Evolutionary conservation across 2,797 vertebrate genomes (phyloP).

Genomic region (Cygnus olor): DNA sequence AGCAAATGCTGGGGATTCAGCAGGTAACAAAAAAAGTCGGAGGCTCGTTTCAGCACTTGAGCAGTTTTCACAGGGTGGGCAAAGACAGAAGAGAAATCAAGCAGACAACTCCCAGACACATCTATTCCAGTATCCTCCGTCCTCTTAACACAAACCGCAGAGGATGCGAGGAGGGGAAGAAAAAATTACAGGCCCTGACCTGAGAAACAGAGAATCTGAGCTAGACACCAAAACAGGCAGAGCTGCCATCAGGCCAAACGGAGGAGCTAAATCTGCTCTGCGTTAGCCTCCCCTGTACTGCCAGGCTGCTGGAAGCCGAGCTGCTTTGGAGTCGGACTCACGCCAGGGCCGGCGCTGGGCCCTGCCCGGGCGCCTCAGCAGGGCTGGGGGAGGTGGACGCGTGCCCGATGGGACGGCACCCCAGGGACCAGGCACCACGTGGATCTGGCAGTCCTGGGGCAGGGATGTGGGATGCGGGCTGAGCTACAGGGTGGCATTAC

Average conservation of each 20-base stretch:
- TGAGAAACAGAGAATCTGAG: slow-evolving; percentile 10
- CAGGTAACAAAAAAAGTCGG: not conserved
- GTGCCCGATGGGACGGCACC: not conserved
- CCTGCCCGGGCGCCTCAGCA: not conserved
- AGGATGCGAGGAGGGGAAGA: not conserved
- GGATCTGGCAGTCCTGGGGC: not conserved
- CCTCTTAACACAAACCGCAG: not conserved
- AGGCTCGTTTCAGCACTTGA: not conserved
- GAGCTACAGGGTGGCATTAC: not conserved
- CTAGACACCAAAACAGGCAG: not conserved
- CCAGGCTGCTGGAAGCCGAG: not conserved
- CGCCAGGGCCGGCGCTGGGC: rapidly evolving
- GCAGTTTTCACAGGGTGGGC: not conserved
- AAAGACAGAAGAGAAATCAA: not conserved
- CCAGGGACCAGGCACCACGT: rapidly evolving
- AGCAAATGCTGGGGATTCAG: slow-evolving; percentile 9
- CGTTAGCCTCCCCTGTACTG: not conserved
- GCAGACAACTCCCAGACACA: rapidly evolving
- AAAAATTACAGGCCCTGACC: not conserved
- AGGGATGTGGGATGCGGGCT: not conserved
- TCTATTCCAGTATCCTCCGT: not conserved
- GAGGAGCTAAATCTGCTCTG: slow-evolving; percentile 24
- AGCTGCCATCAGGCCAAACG: not conserved
- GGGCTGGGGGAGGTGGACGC: not conserved
- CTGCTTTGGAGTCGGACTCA: not conserved